These are phyloP conservation scores for Nycteola revayana DNA, from an alignment of 2,888 invertebrate species.

Conservation along the genomic window DNA sequence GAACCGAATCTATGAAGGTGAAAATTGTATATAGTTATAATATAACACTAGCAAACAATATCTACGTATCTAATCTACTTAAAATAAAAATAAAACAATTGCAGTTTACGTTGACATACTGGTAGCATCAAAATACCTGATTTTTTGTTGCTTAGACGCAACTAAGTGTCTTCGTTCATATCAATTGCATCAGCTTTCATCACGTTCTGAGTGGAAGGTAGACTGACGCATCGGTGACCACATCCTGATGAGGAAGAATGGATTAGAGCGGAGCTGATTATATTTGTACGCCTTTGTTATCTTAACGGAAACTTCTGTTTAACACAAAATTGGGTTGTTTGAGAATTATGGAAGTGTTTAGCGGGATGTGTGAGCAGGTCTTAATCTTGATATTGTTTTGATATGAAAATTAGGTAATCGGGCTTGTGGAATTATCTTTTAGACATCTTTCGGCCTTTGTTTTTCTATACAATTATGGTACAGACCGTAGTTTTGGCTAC, in stretches of 20 bases:
- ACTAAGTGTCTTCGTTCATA: constrained; percentile 11
- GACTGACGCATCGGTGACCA: constrained; percentile 54
- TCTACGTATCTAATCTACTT: no score
- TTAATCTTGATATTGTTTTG: constrained; percentile 10
- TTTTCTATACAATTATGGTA: no score
- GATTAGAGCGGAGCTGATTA: constrained; percentile 41
- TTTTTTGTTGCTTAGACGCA: no score
- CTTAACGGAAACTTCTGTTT: constrained; percentile 30
- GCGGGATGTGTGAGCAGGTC: constrained; percentile 10
- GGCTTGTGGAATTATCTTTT: no score
- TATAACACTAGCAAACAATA: no score
- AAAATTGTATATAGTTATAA: no score
- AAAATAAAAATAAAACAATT: no score
- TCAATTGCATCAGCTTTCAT: constrained; percentile 23
- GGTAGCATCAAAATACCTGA: no score
- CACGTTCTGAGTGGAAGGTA: constrained; percentile 34
- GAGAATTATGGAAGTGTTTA: constrained; percentile 16
- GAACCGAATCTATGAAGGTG: no score
- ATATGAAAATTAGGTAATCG: neutral
- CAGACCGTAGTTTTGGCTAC: no score
- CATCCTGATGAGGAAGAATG: constrained; percentile 60
- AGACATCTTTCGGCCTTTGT: no score
- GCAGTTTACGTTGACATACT: no score
- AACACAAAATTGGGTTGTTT: constrained; percentile 26
- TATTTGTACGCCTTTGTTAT: constrained; percentile 32